Conservation (phyloP, 2,113 vertebrate genomes). For the Caranx melampygus region DNA sequence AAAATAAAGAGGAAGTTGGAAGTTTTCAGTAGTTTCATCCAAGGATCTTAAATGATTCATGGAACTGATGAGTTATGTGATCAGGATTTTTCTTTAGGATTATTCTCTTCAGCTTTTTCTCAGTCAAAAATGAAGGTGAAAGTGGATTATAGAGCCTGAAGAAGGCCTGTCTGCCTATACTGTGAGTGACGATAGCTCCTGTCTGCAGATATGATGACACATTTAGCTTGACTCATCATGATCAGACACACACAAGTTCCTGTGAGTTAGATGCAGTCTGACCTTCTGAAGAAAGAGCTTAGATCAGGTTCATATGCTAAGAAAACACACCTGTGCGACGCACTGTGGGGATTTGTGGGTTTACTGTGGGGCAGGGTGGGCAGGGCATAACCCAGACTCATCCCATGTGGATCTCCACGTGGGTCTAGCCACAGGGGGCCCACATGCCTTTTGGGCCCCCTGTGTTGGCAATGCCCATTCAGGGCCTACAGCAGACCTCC, state of each 20-base stretch:
- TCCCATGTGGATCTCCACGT: no score
- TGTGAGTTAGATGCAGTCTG: slow-evolving; percentile 12
- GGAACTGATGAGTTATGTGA: not conserved
- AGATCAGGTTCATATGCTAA: slow-evolving; percentile 25
- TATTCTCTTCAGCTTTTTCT: no score
- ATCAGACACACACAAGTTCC: slow-evolving; percentile 26
- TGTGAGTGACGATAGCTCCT: not conserved
- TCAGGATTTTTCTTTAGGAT: not conserved
- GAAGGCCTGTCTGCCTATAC: not conserved
- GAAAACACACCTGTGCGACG: not conserved
- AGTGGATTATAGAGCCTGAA: not conserved
- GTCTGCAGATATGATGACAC: slow-evolving; percentile 24
- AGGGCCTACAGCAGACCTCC: no score
- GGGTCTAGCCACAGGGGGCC: no score
- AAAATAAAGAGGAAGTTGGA: not conserved
- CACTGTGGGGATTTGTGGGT: no score
- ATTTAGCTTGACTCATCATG: slow-evolving; percentile 26
- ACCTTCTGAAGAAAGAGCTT: slow-evolving; percentile 36
- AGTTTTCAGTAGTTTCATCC: not conserved
- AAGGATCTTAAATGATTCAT: not conserved
- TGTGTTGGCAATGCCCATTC: no score
- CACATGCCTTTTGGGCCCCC: no score
- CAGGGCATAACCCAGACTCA: no score
- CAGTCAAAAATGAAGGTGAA: not conserved
- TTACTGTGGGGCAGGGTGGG: no score